phyloP scores from a whole-genome alignment of 1,140 invertebrate genomes.

The Drosophila sturtevanti region DNA sequence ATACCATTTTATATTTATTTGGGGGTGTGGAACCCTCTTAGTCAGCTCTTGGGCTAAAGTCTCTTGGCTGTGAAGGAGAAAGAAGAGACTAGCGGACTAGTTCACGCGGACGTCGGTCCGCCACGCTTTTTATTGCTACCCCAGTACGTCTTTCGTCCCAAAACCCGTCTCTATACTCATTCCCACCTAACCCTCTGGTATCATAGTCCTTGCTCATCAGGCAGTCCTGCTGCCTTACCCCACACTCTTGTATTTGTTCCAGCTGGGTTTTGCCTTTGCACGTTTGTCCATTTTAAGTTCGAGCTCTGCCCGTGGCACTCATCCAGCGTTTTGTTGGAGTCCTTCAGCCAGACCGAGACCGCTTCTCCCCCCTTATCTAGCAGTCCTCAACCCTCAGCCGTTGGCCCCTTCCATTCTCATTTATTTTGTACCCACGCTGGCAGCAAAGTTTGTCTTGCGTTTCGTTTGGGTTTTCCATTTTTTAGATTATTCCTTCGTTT shows the following conservation, averaged over 20 bases:
- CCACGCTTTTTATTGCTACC: slow-evolving; percentile 46
- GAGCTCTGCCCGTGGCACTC: slow-evolving; percentile 77
- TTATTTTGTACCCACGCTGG: slow-evolving; percentile 80
- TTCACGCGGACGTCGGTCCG: slow-evolving; percentile 51
- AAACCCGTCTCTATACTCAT: slow-evolving; percentile 27
- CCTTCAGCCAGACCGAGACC: slow-evolving; percentile 56
- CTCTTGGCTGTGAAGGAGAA: slow-evolving; percentile 53
- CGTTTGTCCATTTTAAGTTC: slow-evolving; percentile 79
- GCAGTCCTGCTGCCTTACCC: slow-evolving; percentile 40
- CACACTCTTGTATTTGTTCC: not conserved
- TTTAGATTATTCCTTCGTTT: slow-evolving; percentile 77
- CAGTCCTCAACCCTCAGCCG: not conserved
- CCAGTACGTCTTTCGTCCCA: slow-evolving; percentile 7
- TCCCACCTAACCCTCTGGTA: slow-evolving; percentile 8
- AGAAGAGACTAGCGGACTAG: slow-evolving; percentile 56
- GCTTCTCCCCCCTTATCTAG: slow-evolving; percentile 8
- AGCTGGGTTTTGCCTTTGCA: slow-evolving; percentile 42
- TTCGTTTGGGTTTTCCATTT: slow-evolving; percentile 78
- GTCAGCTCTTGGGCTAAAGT: slow-evolving; percentile 38
- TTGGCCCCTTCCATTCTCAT: slow-evolving; percentile 46
- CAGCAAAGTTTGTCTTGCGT: slow-evolving; percentile 80
- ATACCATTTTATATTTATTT: slow-evolving; percentile 43
- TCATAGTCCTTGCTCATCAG: slow-evolving; percentile 73
- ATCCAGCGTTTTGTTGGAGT: slow-evolving; percentile 62
- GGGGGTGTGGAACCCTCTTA: slow-evolving; percentile 32